phyloP scores from a whole-genome alignment of 2,888 invertebrate species.

The Luperina nickerlii region DNA sequence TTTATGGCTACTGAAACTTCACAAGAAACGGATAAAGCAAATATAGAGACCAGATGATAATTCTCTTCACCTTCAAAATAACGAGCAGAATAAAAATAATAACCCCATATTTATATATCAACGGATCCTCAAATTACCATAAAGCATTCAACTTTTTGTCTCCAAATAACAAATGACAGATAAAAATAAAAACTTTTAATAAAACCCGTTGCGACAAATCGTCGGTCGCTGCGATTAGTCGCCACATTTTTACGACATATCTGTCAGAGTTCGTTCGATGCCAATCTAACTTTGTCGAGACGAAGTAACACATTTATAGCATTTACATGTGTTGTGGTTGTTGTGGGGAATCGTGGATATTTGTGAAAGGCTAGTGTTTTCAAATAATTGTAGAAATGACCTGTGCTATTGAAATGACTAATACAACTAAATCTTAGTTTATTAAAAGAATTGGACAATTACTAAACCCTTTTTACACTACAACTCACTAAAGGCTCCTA shows the following conservation, averaged over 20 bases:
- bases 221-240: constrained; percentile 69
- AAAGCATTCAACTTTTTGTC: constrained; percentile 51
- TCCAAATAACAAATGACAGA: constrained; percentile 51
- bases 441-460: background rate
- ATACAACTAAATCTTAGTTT: background rate
- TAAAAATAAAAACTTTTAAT: constrained; percentile 64
- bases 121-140: constrained; percentile 45
- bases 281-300: constrained; percentile 87
- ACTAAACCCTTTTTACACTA: too few relatives aligned
- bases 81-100: background rate
- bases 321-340: constrained; percentile 73
- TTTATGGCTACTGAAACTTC: background rate
- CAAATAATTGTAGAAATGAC: background rate
- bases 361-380: background rate
- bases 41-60: background rate
- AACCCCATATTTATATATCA: constrained; percentile 13
- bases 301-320: constrained; percentile 79
- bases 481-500: too few relatives aligned
- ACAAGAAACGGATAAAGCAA: background rate
- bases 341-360: constrained; percentile 16
- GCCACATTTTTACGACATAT: constrained; percentile 81
- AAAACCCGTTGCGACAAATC: constrained; percentile 65
- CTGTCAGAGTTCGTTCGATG: constrained; percentile 82
- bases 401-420: background rate
- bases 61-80: constrained; percentile 6